Evolutionary conservation across 2,888 invertebrate genomes (phyloP), one percentile per base, ranked within the genome.

Genomic region (Melinopterus prodromus): DNA sequence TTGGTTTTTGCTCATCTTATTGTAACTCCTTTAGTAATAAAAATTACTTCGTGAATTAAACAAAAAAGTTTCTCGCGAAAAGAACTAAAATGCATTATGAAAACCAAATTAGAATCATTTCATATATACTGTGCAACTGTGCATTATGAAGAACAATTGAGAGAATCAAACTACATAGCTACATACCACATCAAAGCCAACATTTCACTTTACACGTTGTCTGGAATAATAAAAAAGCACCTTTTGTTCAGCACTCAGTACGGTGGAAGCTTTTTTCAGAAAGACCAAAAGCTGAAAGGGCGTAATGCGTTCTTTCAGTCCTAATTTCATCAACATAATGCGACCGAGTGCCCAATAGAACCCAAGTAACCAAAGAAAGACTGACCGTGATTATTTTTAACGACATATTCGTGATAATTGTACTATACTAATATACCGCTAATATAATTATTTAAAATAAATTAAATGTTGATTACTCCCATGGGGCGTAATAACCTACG

Each of bases 251-350:
- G 53, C 12, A 1, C 12, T 53, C 53, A 53, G 5, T 53, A 53
- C 53, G 53, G 53, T 53, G 26, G 53, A 53, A 53, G 53, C 53
- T 26, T 53, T 53, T 12, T 53, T 53, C 53, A 53, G 53, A 53
- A 1, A 53, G 53, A 53, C 53, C 53, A 53, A 53, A 53, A 53
- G 53, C 53, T 53, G 53, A 53, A 53, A 53, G 53, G 53, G 53
- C 53, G 53, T 53, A 53, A 53, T 53, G 53, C 53, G 53, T 53
- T 53, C 53, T 53, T 53, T 53, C 53, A 53, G 53, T 53, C 53
- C 53, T 7, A 53, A 53, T 53, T 53, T 53, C 53, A 12, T 53
- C 53, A 2, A 9, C 53, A 53, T 53, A 53, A 53, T 53, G 53
- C 53, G 7, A 2, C 53, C 5, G 53, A 53, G 53, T 53, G 53